Evolutionary conservation across 2,797 vertebrate genomes (phyloP).

Genomic region (Pangasius larnaudii): DNA sequence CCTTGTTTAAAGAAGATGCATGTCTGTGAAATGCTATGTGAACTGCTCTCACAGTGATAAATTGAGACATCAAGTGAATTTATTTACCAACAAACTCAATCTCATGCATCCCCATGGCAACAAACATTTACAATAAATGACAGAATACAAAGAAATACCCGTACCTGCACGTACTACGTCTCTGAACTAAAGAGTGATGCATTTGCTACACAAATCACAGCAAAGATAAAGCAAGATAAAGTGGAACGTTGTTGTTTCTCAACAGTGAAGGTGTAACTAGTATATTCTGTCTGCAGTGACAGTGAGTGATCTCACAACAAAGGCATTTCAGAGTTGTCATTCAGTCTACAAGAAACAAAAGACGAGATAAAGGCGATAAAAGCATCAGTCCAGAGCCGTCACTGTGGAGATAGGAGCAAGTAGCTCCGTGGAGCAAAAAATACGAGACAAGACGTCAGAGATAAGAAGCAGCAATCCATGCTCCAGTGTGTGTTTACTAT

Average conservation of each 20-base stretch:
- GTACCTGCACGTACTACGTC: too few species aligned
- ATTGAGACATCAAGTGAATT: not conserved
- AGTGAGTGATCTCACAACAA: not conserved
- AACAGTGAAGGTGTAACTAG: not conserved
- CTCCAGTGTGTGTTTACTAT: not conserved
- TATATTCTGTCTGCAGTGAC: not conserved
- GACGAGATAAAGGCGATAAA: conserved; percentile 10
- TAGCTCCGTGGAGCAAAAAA: not conserved
- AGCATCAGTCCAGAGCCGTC: not conserved
- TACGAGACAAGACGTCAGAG: not conserved
- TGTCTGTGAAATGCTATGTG: not conserved
- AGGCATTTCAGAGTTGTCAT: conserved; percentile 1
- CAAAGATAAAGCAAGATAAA: not conserved
- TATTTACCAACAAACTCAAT: conserved; percentile 28
- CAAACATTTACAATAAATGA: conserved; percentile 11
- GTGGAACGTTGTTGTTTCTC: not conserved
- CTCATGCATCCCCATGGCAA: conserved; percentile 34
- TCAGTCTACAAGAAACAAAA: conserved; percentile 7
- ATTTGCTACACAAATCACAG: not conserved
- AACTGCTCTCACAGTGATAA: not conserved
- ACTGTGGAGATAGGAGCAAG: not conserved
- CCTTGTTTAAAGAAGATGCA: not conserved
- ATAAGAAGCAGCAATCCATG: conserved; percentile 30
- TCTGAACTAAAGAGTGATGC: not conserved
- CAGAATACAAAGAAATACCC: conserved; percentile 7